Evolutionary conservation across 1,140 invertebrate genomes (phyloP), one percentile per base, ranked within the genome.

Genomic region (Augochlora pura): DNA sequence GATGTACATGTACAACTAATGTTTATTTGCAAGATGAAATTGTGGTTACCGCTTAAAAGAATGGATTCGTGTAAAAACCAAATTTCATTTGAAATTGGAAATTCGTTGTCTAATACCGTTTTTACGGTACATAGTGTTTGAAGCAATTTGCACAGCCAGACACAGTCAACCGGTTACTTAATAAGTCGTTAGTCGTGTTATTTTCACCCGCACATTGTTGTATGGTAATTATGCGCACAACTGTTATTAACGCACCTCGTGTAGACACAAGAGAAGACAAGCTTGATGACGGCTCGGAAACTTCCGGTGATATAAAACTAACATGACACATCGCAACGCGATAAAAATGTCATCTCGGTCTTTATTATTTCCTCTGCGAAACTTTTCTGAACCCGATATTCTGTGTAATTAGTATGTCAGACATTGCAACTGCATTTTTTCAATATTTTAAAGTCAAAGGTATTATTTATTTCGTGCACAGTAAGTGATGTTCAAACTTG

Each of bases 221-320:
- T 38, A 39, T 38, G 25, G 32, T 64, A 42, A 42, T 42, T 65
- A 42, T 23, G 38, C 1, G 38, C 63, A 42, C 63, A 7, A 9
- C 32, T 42, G 38, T 65, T 65, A 64, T 62, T 62, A 62, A 62
- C 27, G 25, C 60, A 62, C 27, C 18, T 62, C 16, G 27, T 62
- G 25, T 32, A 32, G 14, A 59, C 57, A 25, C 57, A 4, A 3
- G n/a, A 12, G 25, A 25, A 59, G 8, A 59, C 23, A 10, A 14
- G 23, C 21, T 57, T 57, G 52, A 57, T n/a, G 52, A 57, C 21
- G 18, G 21, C 52, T 57, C 21, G 52, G 52, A 21, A n/a, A 57
- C 54, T 57, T 57, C 54, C 54, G 54, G 54, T 57, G 54, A n/a
- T 21, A 57, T 57, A n/a, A 57, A n/a, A 9, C 1, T n/a, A 57